Conservation (phyloP, 2,888 invertebrate genomes). For the Sphinx pinastri region DNA sequence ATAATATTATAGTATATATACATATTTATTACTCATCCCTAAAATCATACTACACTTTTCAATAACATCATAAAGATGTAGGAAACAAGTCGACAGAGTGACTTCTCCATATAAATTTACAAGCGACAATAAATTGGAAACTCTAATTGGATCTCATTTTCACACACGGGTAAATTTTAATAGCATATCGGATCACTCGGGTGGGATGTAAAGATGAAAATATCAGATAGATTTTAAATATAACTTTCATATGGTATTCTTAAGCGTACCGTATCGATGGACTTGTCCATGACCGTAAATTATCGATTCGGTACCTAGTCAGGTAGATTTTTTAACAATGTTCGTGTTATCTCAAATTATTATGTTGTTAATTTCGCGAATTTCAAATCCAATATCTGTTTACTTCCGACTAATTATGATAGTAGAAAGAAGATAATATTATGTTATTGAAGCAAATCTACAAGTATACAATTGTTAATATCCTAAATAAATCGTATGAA, state of each 20-base stretch:
- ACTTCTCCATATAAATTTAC: not conserved
- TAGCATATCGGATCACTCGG: conserved; percentile 1
- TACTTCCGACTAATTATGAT: no score
- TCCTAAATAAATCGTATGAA: no score
- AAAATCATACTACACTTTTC: not conserved
- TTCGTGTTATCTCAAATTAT: conserved; percentile 37
- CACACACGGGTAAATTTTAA: not conserved
- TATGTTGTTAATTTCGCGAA: conserved; percentile 41
- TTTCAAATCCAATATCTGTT: conserved; percentile 45
- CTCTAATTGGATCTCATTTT: conserved; percentile 9
- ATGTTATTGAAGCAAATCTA: no score
- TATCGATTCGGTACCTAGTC: not conserved
- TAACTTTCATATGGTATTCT: conserved; percentile 1
- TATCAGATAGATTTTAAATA: not conserved
- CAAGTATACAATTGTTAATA: no score
- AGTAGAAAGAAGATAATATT: no score
- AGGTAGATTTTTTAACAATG: not conserved
- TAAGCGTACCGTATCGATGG: not conserved
- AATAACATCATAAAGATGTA: not conserved
- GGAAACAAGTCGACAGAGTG: not conserved
- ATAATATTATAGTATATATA: not conserved
- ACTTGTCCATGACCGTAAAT: not conserved
- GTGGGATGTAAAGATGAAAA: not conserved
- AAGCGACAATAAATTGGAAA: not conserved
- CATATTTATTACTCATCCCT: no score